phyloP scores from a whole-genome alignment of 92 coral and sea anemone genomes.

The Zoanthus gigantus region DNA sequence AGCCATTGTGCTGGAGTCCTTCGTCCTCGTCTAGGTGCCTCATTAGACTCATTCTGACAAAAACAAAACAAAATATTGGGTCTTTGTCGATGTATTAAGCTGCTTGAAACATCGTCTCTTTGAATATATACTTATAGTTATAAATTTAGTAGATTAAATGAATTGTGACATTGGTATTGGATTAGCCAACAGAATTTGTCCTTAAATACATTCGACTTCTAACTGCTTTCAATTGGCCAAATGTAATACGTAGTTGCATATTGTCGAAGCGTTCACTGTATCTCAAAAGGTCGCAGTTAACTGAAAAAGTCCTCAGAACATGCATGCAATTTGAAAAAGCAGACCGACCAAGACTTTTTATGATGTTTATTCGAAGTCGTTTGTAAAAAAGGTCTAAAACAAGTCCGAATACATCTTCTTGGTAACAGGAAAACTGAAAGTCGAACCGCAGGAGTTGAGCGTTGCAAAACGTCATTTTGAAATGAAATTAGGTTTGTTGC shows the following conservation, averaged over 20 bases:
- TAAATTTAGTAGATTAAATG: no score
- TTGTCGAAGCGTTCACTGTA: not conserved
- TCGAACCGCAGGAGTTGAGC: not conserved
- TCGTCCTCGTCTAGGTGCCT: constrained; percentile 52
- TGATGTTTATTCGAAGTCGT: constrained; percentile 6
- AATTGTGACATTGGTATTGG: no score
- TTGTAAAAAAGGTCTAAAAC: not conserved
- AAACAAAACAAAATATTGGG: constrained; percentile 6
- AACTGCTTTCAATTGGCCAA: not conserved
- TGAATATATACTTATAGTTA: no score
- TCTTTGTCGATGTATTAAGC: constrained; percentile 25
- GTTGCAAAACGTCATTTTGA: not conserved
- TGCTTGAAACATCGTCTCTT: not conserved
- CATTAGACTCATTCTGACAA: constrained; percentile 21
- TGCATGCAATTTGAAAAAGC: constrained; percentile 1
- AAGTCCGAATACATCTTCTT: not conserved
- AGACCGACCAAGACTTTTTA: constrained; percentile 6
- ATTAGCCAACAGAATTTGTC: no score
- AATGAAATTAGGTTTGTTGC: not conserved
- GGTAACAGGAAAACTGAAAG: not conserved
- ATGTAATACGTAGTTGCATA: not conserved
- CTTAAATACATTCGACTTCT: not conserved
- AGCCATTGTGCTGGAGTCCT: constrained; percentile 52
- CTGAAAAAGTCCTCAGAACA: constrained; percentile 11
- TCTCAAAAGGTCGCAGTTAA: not conserved